Conservation (phyloP, 2,797 vertebrate species). For the Acanthurus lineatus region DNA sequence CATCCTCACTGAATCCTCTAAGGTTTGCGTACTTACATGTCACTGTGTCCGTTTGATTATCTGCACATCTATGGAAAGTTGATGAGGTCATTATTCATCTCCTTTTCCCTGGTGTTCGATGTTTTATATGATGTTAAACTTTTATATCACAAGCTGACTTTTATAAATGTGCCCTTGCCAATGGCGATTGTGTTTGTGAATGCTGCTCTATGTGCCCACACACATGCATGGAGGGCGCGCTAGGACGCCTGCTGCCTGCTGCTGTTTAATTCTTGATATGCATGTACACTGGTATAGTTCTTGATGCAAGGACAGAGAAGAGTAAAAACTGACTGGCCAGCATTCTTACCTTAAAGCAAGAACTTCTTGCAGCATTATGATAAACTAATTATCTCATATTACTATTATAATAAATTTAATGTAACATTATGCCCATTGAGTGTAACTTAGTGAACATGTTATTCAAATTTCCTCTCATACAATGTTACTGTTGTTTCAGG, state of each 20-base stretch:
- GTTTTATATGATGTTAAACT: not conserved
- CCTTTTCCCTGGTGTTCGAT: not conserved
- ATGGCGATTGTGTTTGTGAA: not conserved
- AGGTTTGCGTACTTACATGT: slow-evolving; percentile 81
- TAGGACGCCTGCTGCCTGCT: not conserved
- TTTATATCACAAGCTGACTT: not conserved
- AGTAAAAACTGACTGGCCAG: no score
- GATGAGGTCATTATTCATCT: not conserved
- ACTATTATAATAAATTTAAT: no score
- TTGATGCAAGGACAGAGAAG: no score
- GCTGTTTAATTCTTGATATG: no score
- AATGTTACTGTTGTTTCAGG: no score
- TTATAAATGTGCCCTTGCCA: not conserved
- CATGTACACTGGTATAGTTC: no score
- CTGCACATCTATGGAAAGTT: not conserved
- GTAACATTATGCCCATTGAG: no score
- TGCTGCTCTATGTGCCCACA: not conserved
- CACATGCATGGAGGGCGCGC: not conserved
- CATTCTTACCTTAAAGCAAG: no score
- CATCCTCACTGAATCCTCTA: slow-evolving; percentile 96
- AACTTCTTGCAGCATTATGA: no score
- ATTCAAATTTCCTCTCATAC: no score
- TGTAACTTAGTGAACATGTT: no score
- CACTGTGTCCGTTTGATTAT: not conserved
- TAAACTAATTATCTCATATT: no score